Percentiles rank a stretch among this genome's conserved stretches.
phyloP scores from a whole-genome alignment of 1,140 invertebrate genomes.

The Drosophila ficusphila region DNA sequence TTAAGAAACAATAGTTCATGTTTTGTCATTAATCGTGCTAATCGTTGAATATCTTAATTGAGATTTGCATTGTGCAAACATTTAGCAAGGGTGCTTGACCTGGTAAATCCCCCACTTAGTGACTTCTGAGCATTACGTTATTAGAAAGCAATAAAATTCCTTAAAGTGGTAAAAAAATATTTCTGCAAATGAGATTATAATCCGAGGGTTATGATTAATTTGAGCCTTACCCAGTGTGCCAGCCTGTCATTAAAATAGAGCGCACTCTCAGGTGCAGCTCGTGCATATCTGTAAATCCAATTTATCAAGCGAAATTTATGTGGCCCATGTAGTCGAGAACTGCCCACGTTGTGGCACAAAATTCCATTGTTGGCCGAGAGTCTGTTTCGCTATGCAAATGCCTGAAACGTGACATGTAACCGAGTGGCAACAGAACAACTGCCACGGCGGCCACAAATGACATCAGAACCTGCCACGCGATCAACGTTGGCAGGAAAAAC shows the following conservation, averaged over 20 bases:
- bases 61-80: background rate
- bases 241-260: conserved; percentile 52
- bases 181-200: background rate
- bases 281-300: conserved; percentile 58
- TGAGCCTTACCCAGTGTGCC: conserved; percentile 47
- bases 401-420: conserved; percentile 73
- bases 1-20: conserved; percentile 2
- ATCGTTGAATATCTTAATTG: background rate
- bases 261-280: conserved; percentile 64
- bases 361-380: conserved; percentile 56
- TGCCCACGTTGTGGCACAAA: conserved; percentile 53
- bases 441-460: conserved; percentile 40
- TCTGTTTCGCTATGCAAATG: conserved; percentile 64
- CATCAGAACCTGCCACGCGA: conserved; percentile 39
- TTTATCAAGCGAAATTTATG: conserved; percentile 51
- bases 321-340: conserved; percentile 26
- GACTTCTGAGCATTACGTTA: background rate
- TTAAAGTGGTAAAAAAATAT: background rate
- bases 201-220: background rate
- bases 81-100: conserved; percentile 10
- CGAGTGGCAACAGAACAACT: conserved; percentile 23
- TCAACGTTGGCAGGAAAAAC: conserved; percentile 17
- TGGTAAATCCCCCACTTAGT: background rate
- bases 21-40: conserved; percentile 3
- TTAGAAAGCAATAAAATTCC: background rate